Base-by-base conservation (phyloP, 2,888 invertebrate species). In the Arge pagana region DNA sequence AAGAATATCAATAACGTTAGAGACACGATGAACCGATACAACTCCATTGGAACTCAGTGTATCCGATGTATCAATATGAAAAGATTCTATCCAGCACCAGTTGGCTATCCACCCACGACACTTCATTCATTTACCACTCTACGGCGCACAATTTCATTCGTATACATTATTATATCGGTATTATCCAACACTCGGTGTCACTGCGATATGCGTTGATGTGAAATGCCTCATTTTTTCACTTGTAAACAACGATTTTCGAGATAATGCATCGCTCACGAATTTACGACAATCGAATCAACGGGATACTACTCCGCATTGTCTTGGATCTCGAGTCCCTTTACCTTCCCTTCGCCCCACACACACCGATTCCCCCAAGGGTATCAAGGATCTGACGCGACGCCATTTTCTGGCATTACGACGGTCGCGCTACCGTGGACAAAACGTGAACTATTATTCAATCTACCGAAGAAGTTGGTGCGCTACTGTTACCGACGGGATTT, bases 21-120 rank as follows among this genome's bases (percentile, higher is more conserved):
- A 50, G 56, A 55, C 55, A 65, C 53, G 50, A 59, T 52, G 53
- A 62, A 59, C 55, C 53, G 58, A 62, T 60, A 61, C 61, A 59
- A 61, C 65, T 65, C 65, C 65, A 65, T 65, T 60, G 55, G 64
- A 59, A 55, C 57, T 54, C 65, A 61, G 62, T 62, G 64, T 64
- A 63, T 64, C 64, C 64, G 62, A 58, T 41, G 21, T 42, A 35
- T 16, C 15, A 51, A 51, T 42, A 33, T 26, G 31, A 3, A 15
- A 26, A 24, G 26, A 35, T 30, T 35, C 28, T 39, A 19, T 26
- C 35, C 21, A 10, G 13, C 43, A 45, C 43, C 35, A 24, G 42
- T 53, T 54, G 50, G 58, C 52, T 53, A 54, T 57, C 56, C 64
- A 43, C 55, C 54, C 61, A 56, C 62, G 55, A 53, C 56, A 54